phyloP scores from a whole-genome alignment of 2,888 invertebrate genomes.

The Agonum fuliginosum region DNA sequence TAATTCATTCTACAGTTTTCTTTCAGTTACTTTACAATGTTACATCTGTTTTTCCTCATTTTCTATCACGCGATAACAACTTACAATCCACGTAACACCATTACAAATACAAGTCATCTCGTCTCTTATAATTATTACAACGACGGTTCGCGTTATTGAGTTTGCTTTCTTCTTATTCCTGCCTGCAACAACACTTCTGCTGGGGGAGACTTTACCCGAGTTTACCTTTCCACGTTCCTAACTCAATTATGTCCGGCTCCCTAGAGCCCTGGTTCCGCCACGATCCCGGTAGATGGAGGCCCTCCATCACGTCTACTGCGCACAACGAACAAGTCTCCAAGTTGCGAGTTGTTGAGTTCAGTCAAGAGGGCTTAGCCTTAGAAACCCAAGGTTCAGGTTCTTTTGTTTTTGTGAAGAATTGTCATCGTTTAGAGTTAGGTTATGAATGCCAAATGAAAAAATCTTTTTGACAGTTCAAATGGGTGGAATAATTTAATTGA shows the following conservation, averaged over 20 bases:
- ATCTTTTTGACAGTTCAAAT: too few relatives aligned
- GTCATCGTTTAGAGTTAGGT: too few relatives aligned
- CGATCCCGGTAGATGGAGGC: slow-evolving; percentile 15
- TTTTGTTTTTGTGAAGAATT: slow-evolving; percentile 13
- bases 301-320: slow-evolving; percentile 31
- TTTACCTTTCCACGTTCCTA: slow-evolving; percentile 57
- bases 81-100: background rate
- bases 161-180: slow-evolving; percentile 51
- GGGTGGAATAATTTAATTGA: too few relatives aligned
- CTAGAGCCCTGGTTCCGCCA: background rate
- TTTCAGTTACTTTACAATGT: too few relatives aligned
- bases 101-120: background rate
- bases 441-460: too few relatives aligned
- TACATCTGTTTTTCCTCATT: background rate
- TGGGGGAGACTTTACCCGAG: background rate
- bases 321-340: background rate
- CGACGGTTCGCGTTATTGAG: slow-evolving; percentile 50
- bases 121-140: slow-evolving; percentile 52
- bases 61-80: background rate
- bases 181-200: slow-evolving; percentile 15
- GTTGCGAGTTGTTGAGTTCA: slow-evolving; percentile 1
- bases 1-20: too few relatives aligned
- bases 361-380: slow-evolving; percentile 8
- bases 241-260: slow-evolving; percentile 54
- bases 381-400: background rate